Evolutionary conservation across 2,797 vertebrate genomes (phyloP).

Genomic region (Ispidina lecontei): DNA sequence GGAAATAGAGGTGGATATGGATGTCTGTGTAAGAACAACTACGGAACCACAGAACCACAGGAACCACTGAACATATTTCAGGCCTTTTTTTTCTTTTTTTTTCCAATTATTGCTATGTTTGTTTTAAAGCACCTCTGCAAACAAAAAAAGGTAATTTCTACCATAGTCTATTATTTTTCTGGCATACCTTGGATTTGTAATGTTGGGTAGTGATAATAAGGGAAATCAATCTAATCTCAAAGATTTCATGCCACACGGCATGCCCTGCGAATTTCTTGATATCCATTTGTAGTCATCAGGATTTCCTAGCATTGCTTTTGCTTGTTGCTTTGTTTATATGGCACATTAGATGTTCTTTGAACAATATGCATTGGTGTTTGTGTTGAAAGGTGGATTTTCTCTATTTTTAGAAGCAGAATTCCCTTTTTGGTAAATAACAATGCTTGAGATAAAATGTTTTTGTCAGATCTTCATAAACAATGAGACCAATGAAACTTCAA

Average conservation of each 20-base stretch:
- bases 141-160: not conserved
- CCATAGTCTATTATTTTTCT: not conserved
- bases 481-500: not conserved
- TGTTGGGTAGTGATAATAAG: not conserved
- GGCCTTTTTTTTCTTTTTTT: not conserved
- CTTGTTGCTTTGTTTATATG: not conserved
- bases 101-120: not conserved
- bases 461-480: conserved; percentile 26
- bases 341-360: not conserved
- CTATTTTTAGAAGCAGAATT: not conserved
- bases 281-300: not conserved
- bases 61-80: not conserved
- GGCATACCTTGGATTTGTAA: not conserved
- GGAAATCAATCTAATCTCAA: not conserved
- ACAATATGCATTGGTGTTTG: not conserved
- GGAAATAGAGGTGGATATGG: not conserved
- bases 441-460: conserved; percentile 9
- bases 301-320: not conserved
- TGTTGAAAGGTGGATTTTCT: not conserved
- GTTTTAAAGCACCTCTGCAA: not conserved
- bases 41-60: too few relatives aligned
- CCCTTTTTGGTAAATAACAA: not conserved
- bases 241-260: not conserved
- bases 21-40: not conserved
- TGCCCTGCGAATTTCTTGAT: not conserved